Percentiles rank a stretch among this genome's conserved stretches.
Evolutionary conservation across 2,888 invertebrate species (phyloP).

Genomic region (Drosophila buzzatii): DNA sequence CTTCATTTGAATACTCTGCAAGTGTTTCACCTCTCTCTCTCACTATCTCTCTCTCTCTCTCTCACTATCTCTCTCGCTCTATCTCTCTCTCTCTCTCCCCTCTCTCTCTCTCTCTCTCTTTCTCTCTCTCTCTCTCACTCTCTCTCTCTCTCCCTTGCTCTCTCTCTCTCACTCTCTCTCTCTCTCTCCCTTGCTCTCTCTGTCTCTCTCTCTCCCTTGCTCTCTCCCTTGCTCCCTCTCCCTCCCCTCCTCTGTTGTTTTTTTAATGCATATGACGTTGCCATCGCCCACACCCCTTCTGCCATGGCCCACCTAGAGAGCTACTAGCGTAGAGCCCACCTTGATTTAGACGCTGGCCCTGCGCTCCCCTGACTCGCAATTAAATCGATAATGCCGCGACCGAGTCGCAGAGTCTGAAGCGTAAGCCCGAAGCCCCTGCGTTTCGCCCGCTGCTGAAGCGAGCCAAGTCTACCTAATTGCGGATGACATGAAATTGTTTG

Average conservation of each 20-base stretch:
- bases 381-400: conserved; percentile 61
- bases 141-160: no score
- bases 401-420: conserved; percentile 34
- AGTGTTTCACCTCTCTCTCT: no score
- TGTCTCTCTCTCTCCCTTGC: no score
- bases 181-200: no score
- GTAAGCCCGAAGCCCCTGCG: conserved; percentile 32
- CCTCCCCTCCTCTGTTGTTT: background rate
- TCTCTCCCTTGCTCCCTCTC: no score
- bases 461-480: conserved; percentile 79
- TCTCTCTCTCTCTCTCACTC: no score
- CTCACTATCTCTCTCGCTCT: no score
- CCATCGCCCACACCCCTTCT: conserved; percentile 3
- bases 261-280: conserved; percentile 31
- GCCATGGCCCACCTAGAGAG: background rate
- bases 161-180: no score
- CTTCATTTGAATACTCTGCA: no score
- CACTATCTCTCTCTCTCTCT: no score
- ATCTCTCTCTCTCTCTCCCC: no score
- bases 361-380: conserved; percentile 39
- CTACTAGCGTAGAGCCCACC: background rate
- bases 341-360: conserved; percentile 4
- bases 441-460: background rate
- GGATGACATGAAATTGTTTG: conserved; percentile 83
- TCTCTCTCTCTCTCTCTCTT: no score